phyloP scores from a whole-genome alignment of 1,140 invertebrate genomes.

The Episyrphus balteatus region DNA sequence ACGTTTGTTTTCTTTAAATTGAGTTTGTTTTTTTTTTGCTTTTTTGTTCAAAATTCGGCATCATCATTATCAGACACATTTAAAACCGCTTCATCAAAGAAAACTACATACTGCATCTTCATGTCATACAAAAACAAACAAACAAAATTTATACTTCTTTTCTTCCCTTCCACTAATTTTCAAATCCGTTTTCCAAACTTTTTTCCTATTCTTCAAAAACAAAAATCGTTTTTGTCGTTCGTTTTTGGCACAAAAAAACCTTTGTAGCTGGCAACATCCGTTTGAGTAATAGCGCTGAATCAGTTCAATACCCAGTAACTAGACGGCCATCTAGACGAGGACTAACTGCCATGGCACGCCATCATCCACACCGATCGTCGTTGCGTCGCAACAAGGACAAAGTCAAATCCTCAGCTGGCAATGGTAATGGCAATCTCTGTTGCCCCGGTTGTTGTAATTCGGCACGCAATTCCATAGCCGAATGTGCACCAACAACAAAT shows the following conservation, averaged over 20 bases:
- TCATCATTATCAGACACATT: too few relatives aligned
- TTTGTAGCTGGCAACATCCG: constrained; percentile 43
- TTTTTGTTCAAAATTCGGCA: too few relatives aligned
- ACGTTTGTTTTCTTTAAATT: too few relatives aligned
- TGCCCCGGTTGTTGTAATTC: background rate
- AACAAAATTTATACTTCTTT: background rate
- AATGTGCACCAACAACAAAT: constrained; percentile 14
- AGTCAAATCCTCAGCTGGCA: constrained; percentile 23
- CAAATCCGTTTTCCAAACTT: background rate
- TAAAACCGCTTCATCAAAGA: background rate
- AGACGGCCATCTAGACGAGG: constrained; percentile 52
- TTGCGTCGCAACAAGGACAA: constrained; percentile 60
- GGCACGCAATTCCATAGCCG: constrained; percentile 24
- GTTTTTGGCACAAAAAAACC: background rate
- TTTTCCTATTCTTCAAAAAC: background rate
- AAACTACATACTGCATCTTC: background rate
- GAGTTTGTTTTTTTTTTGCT: too few relatives aligned
- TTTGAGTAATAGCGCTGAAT: constrained; percentile 56
- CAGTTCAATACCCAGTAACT: constrained; percentile 38
- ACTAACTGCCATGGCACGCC: constrained; percentile 54
- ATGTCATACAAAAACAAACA: background rate
- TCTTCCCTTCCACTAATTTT: background rate
- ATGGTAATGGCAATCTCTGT: constrained; percentile 16
- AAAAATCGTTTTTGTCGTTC: background rate
- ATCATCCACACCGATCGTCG: constrained; percentile 51